Base-by-base conservation (phyloP, 1,140 invertebrate species). In the Lasaia peninsularis region DNA sequence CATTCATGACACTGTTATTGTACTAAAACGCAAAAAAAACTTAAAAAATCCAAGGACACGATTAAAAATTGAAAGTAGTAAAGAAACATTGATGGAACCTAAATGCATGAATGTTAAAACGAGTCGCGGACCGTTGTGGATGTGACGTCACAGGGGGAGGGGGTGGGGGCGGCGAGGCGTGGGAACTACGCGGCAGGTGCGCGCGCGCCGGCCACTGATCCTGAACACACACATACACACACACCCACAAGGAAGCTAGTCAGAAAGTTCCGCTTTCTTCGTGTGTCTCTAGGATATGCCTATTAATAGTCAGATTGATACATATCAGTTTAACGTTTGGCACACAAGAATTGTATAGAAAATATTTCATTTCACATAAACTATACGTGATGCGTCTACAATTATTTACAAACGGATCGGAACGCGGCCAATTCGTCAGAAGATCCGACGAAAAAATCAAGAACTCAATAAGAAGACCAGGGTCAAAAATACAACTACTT, bases 141-240 rank as follows among this genome's bases (percentile, higher is more conserved):
- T 75, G 77, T 84, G 79, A 86, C 84, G 82, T 82, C 76, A 82
- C 63, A 58, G 71, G 58, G 67, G 37, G 63, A 40, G 70, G 69
- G 56, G 56, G 56, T 33, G 58, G 70, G 69, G 67, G 64, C 21
- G 70, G 73, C 52, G 74, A 69, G 75, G 70, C 85, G 85, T 88
- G 85, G 82, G 85, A 88, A 88, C 78, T 66, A 57, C 63, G 78
- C 80, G 82, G 85, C 85, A 88, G 85, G 85, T 88, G 85, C 82
- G 81, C 80, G 74, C 71, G 75, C 75, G 80, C 76, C 78, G 85
- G 80, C 80, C 85, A 88, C 77, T 86, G 85, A 88, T 88, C 85
- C 83, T 86, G 78, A 74, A 75, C 78, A 71, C 75, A 68, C 75
- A 75, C 73, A 80, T 75, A 66, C 58, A 65, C 69, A 68, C 55